These are phyloP conservation scores for Agonopterix alstromeriana DNA, from an alignment of 2,888 invertebrate species.

Conservation along the genomic window DNA sequence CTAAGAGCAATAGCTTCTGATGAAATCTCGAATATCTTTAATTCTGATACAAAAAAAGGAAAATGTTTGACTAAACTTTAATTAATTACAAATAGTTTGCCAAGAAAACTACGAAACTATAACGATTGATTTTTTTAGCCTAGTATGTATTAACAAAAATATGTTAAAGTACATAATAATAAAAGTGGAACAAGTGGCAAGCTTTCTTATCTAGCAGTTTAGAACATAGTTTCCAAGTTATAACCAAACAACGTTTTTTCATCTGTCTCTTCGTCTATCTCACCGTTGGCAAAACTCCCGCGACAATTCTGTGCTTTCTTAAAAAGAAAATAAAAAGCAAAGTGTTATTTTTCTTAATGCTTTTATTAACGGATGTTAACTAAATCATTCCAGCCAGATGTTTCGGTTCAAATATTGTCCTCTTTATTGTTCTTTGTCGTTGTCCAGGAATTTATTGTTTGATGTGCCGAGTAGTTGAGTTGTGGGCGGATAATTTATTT, in stretches of 20 bases:
- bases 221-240: too few species aligned
- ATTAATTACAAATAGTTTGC: too few species aligned
- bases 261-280: constrained; percentile 7
- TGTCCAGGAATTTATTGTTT: neutral
- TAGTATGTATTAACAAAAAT: too few species aligned
- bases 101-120: too few species aligned
- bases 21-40: too few species aligned
- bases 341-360: constrained; percentile 31
- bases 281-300: constrained; percentile 30
- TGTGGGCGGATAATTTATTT: neutral
- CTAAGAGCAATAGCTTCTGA: too few species aligned
- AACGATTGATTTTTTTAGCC: too few species aligned
- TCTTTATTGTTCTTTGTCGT: neutral
- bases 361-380: constrained; percentile 32
- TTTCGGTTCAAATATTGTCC: neutral
- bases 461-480: neutral
- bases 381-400: constrained; percentile 21
- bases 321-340: constrained; percentile 14
- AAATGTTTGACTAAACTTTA: too few species aligned
- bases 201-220: too few species aligned
- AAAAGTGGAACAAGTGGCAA: too few species aligned
- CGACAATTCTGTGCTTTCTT: constrained; percentile 18
- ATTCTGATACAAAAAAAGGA: too few species aligned
- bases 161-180: too few species aligned
- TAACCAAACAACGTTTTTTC: neutral